Evolutionary conservation across 2,113 vertebrate genomes (phyloP).

Genomic region (Vimba vimba): DNA sequence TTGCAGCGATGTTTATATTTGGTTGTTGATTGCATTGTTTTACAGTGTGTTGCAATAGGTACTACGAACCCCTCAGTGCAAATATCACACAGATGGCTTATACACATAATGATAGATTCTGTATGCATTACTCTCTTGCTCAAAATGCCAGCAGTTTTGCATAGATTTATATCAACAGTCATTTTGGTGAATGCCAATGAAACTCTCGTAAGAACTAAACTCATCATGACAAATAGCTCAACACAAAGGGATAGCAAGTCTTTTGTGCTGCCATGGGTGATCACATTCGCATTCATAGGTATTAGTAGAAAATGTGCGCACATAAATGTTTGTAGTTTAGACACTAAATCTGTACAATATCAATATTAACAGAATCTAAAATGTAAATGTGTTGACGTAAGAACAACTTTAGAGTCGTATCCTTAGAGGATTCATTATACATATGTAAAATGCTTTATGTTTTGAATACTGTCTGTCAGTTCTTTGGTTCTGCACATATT

Average conservation of each 20-base stretch:
- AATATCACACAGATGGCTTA: slow-evolving; percentile 32
- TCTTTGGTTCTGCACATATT: neutral
- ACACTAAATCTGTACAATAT: slow-evolving; percentile 1
- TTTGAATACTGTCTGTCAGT: neutral
- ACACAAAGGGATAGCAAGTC: slow-evolving; percentile 25
- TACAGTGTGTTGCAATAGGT: neutral
- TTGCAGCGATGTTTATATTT: neutral
- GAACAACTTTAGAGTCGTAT: neutral
- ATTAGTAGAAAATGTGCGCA: neutral
- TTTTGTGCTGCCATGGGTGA: slow-evolving; percentile 1
- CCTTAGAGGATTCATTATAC: neutral
- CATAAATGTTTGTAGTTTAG: neutral
- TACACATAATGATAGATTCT: neutral
- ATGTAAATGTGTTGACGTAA: neutral
- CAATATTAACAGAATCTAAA: neutral
- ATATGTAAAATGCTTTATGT: neutral
- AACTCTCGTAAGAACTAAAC: slow-evolving; percentile 25
- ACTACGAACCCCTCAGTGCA: slow-evolving; percentile 1
- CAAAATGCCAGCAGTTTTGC: slow-evolving; percentile 2
- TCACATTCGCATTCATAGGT: slow-evolving; percentile 15
- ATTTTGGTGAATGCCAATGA: slow-evolving; percentile 29
- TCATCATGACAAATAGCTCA: slow-evolving; percentile 29
- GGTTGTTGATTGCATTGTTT: neutral
- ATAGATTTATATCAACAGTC: slow-evolving; percentile 13
- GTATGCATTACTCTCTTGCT: neutral